Conservation (phyloP, 2,113 vertebrate species). For the Abramis brama region DNA sequence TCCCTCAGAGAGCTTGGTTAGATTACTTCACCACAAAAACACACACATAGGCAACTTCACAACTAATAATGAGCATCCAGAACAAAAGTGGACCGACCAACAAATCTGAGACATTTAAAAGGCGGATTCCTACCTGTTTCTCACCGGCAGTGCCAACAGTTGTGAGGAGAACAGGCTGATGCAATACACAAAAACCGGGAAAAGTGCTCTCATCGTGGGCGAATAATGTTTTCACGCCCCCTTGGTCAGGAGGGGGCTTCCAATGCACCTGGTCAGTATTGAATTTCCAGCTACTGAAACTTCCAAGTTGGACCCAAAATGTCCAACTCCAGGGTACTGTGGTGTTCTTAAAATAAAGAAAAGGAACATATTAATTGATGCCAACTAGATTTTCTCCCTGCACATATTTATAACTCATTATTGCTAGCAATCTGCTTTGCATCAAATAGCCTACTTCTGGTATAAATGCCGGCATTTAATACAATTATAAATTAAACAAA, state of each 20-base stretch:
- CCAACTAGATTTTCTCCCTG: not conserved
- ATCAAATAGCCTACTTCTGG: not conserved
- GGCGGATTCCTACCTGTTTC: constrained; percentile 67
- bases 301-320: constrained; percentile 6
- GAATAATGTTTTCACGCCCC: constrained; percentile 55
- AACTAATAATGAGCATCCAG: not conserved
- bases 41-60: not conserved
- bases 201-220: constrained; percentile 71
- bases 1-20: not conserved
- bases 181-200: constrained; percentile 74
- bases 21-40: not conserved
- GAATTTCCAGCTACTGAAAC: constrained; percentile 40
- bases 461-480: not conserved
- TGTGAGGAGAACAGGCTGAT: constrained; percentile 77
- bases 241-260: constrained; percentile 54
- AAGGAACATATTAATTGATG: not conserved
- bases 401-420: not conserved
- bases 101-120: not conserved
- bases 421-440: not conserved
- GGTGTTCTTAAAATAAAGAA: not conserved
- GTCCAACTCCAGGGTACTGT: not conserved
- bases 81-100: not conserved
- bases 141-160: constrained; percentile 65
- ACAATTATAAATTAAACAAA: not conserved
- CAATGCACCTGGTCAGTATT: constrained; percentile 48